Base-by-base conservation (phyloP, 2,888 invertebrate genomes). In the Phlogophora meticulosa region DNA sequence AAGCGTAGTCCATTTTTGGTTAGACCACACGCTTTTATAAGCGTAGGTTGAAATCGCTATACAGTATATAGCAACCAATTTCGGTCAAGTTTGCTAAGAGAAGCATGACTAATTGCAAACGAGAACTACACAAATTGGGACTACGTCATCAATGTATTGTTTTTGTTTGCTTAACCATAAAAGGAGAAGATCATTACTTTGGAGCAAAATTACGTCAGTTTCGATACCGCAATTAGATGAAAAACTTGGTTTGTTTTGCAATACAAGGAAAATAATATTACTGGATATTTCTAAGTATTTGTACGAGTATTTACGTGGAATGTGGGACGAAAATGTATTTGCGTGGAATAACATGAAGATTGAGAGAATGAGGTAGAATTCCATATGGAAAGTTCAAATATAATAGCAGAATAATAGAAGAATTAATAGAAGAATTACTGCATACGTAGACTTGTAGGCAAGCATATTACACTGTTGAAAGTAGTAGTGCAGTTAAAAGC, bases 61-160 rank as follows among this genome's bases (percentile, higher is more conserved):
- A 10, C 40, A 58, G 43, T 53, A 38, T 40, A 32, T 42, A 43
- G 13, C 57, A 32, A 63, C 77, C 72, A 59, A 71, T 68, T 78
- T 76, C 57, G 68, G 76, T 49, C 45, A 72, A 63, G 55, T 59
- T 57, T 46, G 55, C 72, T 68, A 32, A 40, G n/a, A 55, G n/a
- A 55, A 61, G 24, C 64, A 72, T 74, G 78, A 83, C 72, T 83
- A 83, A 83, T 70, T 46, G 22, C n/a, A 59, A 71, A 52, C 65
- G 57, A 45, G 57, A 63, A 68, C 66, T 38, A 58, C 53, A 60
- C 75, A 72, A 71, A 77, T 68, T 74, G 67, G 36, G 46, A 32
- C 38, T 52, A 55, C 77, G 74, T 80, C 77, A 79, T 72, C 49
- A 55, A 24, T 45, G 46, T 49, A 58, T 63, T 58, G 59, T 66